These are phyloP conservation scores for Urocolius indicus DNA, from an alignment of 2,113 vertebrate species.

Conservation along the genomic window DNA sequence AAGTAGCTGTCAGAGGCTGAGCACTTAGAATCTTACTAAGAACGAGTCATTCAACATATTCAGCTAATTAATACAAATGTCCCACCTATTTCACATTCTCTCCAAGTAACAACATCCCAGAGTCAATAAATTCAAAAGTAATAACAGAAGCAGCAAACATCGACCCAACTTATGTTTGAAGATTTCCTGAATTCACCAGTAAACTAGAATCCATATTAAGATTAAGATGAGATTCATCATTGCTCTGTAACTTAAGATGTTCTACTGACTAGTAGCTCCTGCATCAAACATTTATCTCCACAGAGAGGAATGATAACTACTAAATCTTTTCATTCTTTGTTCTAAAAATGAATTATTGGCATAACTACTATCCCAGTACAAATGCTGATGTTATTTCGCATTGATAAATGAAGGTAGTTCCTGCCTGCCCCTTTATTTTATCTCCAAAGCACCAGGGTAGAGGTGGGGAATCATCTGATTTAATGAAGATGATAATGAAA, in stretches of 20 bases:
- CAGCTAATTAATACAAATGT: not conserved
- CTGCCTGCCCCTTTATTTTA: not conserved
- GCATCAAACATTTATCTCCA: not conserved
- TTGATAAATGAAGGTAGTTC: conserved; percentile 13
- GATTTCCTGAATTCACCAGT: not conserved
- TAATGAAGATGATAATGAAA: conserved; percentile 37
- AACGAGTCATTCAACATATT: not conserved
- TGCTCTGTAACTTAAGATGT: not conserved
- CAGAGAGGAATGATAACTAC: conserved; percentile 5
- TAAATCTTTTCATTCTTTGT: not conserved
- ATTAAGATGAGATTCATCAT: not conserved
- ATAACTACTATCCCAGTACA: conserved; percentile 1
- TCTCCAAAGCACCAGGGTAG: conserved; percentile 13
- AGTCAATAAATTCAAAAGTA: not conserved
- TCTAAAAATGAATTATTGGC: conserved; percentile 19
- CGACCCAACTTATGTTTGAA: not conserved
- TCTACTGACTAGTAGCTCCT: not conserved
- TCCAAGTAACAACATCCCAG: not conserved
- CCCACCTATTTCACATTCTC: not conserved
- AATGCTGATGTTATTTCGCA: conserved; percentile 45
- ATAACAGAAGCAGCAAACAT: not conserved
- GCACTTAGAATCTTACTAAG: not conserved
- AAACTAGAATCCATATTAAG: not conserved
- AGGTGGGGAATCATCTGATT: conserved; percentile 12
- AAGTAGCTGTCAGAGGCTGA: not conserved